Base-by-base conservation (phyloP, 1,140 invertebrate species). In the Procambarus virginalis region DNA sequence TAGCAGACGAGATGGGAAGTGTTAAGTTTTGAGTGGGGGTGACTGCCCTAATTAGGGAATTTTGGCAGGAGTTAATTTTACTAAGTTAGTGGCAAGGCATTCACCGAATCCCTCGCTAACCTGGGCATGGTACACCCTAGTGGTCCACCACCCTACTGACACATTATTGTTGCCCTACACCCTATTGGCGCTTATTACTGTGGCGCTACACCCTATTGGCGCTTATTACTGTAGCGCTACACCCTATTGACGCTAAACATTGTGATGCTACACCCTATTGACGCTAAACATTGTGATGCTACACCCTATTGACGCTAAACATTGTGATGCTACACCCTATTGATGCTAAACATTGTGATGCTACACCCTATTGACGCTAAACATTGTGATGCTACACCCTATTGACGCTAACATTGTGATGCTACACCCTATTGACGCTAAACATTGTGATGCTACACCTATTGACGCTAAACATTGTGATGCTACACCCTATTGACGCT, bases 31-130 rank as follows among this genome's bases (percentile, higher is more conserved):
- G 58, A 73, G 68, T 46, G 46, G 45, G 34, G 34, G 58, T 82
- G 80, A 82, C 80, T 45, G 22, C 4, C 20, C 80, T 64, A 82
- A 82, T 82, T 82, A 82, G 80, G 58, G 80, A 68, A 82, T 55
- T 82, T 48, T 48, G 17, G 80, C 58, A 14, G 58, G 51, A 82
- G 60, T 82, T 82, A 82, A 82, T 82, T 82, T 82, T 68, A 68
- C 58, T 82, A 82, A 82, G 80, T 82, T 82, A 68, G 80, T 22
- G 58, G 58, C 80, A 34, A n/a, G 80, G 34, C 58, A 82, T 17
- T 34, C 12, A 17, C 2, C 20, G 5, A 73, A 22, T 22, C 68
- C n/a, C 5, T 22, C n/a, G 68, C 68, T 73, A 34, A 22, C 68
- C 5, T 58, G 17, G 64, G 12, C 10, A 20, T 20, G 64, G 10